Evolutionary conservation across 2,888 invertebrate species (phyloP).

Genomic region (Timema cristinae): DNA sequence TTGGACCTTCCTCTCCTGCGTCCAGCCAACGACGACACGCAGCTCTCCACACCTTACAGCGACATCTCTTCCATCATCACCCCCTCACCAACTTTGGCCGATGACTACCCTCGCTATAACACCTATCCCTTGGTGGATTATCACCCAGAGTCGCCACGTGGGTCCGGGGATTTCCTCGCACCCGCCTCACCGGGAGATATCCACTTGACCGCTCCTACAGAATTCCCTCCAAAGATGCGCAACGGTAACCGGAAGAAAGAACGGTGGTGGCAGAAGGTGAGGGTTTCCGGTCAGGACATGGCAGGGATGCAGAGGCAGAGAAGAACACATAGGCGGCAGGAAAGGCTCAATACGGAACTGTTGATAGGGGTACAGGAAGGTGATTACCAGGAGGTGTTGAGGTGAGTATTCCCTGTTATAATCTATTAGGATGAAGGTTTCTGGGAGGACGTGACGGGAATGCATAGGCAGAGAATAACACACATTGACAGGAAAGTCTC

Average conservation of each 20-base stretch:
- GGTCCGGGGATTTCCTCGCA: neutral
- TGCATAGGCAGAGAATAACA: too few species aligned
- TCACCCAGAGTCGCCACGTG: neutral
- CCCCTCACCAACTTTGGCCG: too few species aligned
- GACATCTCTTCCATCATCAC: too few species aligned
- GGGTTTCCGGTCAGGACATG: neutral
- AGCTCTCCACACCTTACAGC: too few species aligned
- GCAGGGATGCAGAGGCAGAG: slow-evolving; percentile 35
- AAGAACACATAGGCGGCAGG: slow-evolving; percentile 46
- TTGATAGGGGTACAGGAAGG: slow-evolving; percentile 47
- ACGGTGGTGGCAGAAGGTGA: neutral
- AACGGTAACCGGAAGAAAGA: neutral
- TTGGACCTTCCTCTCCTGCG: too few species aligned
- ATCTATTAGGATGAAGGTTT: too few species aligned
- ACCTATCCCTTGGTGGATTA: too few species aligned
- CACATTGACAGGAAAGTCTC: too few species aligned
- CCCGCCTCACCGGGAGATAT: neutral
- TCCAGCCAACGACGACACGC: too few species aligned
- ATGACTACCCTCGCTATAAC: too few species aligned
- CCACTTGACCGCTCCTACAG: too few species aligned
- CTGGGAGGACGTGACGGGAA: too few species aligned
- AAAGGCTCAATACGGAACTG: slow-evolving; percentile 51
- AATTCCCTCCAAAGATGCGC: neutral
- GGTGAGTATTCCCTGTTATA: slow-evolving; percentile 33
- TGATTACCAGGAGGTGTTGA: slow-evolving; percentile 46